A percentile compares a stretch with the other conserved stretches of the same genome.
Evolutionary conservation across 2,113 vertebrate genomes (phyloP).

Genomic region (Elachura formosa): DNA sequence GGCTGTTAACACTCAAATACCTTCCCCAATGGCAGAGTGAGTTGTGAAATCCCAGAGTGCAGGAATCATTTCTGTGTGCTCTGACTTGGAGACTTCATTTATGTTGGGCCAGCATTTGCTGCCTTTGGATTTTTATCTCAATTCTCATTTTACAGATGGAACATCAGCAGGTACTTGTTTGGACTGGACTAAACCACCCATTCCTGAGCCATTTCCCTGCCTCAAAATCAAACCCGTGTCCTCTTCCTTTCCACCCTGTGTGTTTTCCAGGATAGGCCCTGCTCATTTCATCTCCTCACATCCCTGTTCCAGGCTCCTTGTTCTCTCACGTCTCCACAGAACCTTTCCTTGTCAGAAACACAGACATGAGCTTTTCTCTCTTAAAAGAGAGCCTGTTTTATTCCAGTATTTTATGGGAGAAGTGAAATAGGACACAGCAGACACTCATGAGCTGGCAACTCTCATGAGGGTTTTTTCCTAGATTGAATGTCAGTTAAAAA

Average conservation of each 20-base stretch:
- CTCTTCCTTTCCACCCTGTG: background rate
- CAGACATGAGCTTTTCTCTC: background rate
- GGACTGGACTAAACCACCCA: background rate
- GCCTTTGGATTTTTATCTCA: constrained; percentile 3
- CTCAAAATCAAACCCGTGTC: background rate
- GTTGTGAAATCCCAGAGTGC: background rate
- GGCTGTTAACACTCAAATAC: background rate
- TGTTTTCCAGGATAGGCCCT: background rate
- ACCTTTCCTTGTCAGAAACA: background rate
- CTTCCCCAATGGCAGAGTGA: background rate
- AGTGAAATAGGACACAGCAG: background rate
- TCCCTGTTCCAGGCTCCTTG: background rate
- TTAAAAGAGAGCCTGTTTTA: background rate
- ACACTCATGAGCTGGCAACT: background rate
- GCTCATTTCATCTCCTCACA: background rate
- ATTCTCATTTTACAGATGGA: background rate
- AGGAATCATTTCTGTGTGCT: background rate
- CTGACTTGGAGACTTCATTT: background rate
- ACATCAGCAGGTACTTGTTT: background rate
- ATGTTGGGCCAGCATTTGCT: background rate
- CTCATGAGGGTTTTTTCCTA: background rate
- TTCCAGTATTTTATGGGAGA: background rate
- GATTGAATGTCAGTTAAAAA: background rate
- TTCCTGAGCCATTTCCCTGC: background rate
- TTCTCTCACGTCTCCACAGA: background rate